Percentiles rank a stretch among this genome's conserved stretches.
Conservation (phyloP, 1,140 invertebrate genomes). For the Trichonephila inaurata region DNA sequence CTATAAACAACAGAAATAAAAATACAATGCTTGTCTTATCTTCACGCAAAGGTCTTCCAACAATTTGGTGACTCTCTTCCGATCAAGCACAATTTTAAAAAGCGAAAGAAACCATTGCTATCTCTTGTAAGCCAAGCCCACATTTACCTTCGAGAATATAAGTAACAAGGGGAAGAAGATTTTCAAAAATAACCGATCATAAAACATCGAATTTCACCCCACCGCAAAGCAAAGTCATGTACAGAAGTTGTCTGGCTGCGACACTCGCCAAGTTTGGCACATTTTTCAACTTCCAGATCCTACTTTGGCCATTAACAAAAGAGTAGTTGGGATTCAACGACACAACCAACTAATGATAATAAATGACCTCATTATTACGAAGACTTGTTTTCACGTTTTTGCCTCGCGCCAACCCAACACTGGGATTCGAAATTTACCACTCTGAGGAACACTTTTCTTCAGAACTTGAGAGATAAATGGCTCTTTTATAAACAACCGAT, state of each 20-base stretch:
- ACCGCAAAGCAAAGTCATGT: constrained; percentile 21
- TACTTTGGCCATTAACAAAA: neutral
- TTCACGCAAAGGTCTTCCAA: too few relatives aligned
- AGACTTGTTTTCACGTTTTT: constrained; percentile 58
- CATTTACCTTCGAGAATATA: neutral
- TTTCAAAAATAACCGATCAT: neutral
- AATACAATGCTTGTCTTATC: too few relatives aligned
- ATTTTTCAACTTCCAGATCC: constrained; percentile 27
- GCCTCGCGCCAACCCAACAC: neutral
- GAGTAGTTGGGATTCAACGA: constrained; percentile 40
- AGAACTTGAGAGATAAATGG: constrained; percentile 37
- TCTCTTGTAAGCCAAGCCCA: too few relatives aligned
- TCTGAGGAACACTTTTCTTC: constrained; percentile 20
- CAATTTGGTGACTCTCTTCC: too few relatives aligned
- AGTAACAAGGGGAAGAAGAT: constrained; percentile 12
- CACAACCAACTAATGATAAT: constrained; percentile 55
- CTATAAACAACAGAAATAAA: too few relatives aligned
- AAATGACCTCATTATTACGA: constrained; percentile 58
- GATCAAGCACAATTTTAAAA: too few relatives aligned
- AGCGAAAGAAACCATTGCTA: too few relatives aligned
- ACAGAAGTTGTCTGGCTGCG: constrained; percentile 9
- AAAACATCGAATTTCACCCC: neutral
- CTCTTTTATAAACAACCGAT: constrained; percentile 64
- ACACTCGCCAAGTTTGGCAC: constrained; percentile 33
- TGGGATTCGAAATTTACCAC: constrained; percentile 58